These are phyloP conservation scores for Diabrotica undecimpunctata DNA, from an alignment of 1,140 invertebrate genomes.

Conservation along the genomic window DNA sequence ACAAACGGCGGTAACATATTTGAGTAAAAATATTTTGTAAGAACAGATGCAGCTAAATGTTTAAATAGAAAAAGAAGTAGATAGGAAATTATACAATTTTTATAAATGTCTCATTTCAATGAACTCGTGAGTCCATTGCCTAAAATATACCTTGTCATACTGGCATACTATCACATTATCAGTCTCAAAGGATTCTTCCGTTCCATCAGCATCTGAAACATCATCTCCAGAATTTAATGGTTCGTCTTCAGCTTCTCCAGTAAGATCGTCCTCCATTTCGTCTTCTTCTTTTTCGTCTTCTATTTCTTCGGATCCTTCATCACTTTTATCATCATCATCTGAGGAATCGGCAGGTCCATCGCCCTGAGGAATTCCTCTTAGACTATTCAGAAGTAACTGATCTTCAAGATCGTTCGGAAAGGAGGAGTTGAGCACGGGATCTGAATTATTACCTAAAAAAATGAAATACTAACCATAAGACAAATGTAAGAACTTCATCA, in stretches of 20 bases:
- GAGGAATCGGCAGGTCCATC: slow-evolving; percentile 74
- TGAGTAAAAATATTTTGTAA: no score
- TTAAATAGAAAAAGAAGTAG: no score
- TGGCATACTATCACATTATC: slow-evolving; percentile 99
- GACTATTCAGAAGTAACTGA: slow-evolving; percentile 6
- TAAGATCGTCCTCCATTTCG: slow-evolving; percentile 67
- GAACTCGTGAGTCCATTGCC: no score
- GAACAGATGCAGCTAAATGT: no score
- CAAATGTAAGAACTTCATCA: no score
- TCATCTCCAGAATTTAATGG: slow-evolving; percentile 94
- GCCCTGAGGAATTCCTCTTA: slow-evolving; percentile 13
- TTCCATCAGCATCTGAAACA: slow-evolving; percentile 89
- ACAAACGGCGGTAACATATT: no score
- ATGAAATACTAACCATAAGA: no score
- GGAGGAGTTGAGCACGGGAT: not conserved
- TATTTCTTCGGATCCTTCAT: slow-evolving; percentile 62
- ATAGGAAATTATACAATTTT: no score
- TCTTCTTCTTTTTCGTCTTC: slow-evolving; percentile 67
- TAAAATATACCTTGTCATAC: slow-evolving; percentile 75
- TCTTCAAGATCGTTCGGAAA: slow-evolving; percentile 1
- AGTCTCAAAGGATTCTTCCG: slow-evolving; percentile 90
- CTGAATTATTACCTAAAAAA: not conserved
- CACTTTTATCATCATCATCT: slow-evolving; percentile 69
- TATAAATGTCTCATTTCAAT: no score
- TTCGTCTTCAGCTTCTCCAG: slow-evolving; percentile 73